phyloP scores from a whole-genome alignment of 2,113 vertebrate species.

The Urocolius indicus region DNA sequence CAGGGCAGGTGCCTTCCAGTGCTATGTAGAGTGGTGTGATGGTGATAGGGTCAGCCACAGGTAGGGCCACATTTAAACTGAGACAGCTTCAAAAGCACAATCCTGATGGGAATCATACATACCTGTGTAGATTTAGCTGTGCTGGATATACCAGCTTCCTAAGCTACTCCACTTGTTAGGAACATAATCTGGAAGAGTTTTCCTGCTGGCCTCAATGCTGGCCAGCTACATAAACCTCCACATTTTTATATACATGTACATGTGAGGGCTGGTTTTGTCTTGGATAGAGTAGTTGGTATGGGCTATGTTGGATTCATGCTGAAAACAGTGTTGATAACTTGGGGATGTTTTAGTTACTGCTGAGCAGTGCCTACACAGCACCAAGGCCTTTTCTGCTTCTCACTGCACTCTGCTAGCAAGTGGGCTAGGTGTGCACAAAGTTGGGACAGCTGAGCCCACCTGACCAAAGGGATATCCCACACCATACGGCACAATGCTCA shows the following conservation, averaged over 20 bases:
- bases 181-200: background rate
- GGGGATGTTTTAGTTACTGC: no score
- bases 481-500: no score
- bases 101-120: background rate
- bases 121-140: background rate
- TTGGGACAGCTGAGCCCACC: no score
- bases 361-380: no score
- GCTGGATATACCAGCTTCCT: background rate
- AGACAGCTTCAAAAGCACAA: background rate
- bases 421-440: no score
- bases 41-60: fast-evolving
- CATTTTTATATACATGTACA: fast-evolving
- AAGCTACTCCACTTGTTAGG: background rate
- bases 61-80: background rate
- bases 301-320: no score
- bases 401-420: no score
- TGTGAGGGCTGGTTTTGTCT: no score
- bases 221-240: background rate
- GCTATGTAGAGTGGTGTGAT: fast-evolving
- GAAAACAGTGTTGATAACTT: no score
- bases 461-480: no score
- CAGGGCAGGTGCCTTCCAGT: background rate
- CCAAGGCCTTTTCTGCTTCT: no score
- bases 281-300: no score
- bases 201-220: background rate